Evolutionary conservation across 2,888 invertebrate species (phyloP).

Genomic region (Habroteleia sp.): DNA sequence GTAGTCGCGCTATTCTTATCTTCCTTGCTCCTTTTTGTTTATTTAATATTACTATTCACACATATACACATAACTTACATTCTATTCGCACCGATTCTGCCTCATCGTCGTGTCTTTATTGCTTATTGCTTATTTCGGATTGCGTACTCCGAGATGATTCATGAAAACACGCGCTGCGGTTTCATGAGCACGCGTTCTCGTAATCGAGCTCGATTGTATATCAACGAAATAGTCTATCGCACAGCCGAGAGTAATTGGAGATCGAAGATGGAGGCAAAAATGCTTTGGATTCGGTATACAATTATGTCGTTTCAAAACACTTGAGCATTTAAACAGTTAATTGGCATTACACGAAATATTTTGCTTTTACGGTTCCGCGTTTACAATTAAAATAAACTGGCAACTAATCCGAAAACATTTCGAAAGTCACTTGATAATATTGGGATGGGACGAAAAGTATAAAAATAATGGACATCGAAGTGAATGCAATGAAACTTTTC

Average conservation of each 20-base stretch:
- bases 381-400: constrained; percentile 1
- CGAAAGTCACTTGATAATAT: constrained; percentile 8
- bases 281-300: constrained; percentile 22
- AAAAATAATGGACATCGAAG: constrained; percentile 1
- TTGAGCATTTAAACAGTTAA: constrained; percentile 48
- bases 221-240: constrained; percentile 51
- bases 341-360: constrained; percentile 37
- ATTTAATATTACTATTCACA: constrained; percentile 62
- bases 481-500: constrained; percentile 4
- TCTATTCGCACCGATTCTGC: constrained; percentile 58
- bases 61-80: constrained; percentile 52
- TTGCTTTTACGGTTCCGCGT: constrained; percentile 1
- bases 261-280: constrained; percentile 62
- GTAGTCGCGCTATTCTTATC: constrained; percentile 12
- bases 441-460: neutral
- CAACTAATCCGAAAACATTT: constrained; percentile 35
- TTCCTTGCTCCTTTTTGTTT: constrained; percentile 25
- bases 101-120: constrained; percentile 71
- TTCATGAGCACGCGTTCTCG: constrained; percentile 43
- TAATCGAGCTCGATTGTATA: constrained; percentile 44
- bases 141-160: constrained; percentile 58
- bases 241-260: constrained; percentile 64
- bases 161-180: constrained; percentile 52
- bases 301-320: constrained; percentile 25
- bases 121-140: constrained; percentile 76